Evolutionary conservation across 2,797 vertebrate species (phyloP).

Genomic region (Takifugu ocellatus): DNA sequence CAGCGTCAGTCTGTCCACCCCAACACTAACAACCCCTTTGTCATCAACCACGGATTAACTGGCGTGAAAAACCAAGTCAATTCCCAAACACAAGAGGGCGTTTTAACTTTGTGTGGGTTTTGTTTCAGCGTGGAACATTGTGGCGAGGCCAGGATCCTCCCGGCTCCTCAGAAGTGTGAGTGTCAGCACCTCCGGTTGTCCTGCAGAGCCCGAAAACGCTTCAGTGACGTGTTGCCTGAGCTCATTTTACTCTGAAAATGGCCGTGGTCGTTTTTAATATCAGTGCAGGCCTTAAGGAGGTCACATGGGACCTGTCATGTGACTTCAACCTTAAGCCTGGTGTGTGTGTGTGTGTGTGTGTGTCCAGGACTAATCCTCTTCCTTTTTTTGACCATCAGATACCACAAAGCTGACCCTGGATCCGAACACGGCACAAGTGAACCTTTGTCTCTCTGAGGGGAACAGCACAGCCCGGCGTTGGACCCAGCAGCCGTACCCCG

Average conservation of each 20-base stretch:
- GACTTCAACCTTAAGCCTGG: too few species aligned
- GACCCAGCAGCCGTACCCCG: conserved; percentile 30
- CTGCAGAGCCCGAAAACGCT: too few species aligned
- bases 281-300: not conserved
- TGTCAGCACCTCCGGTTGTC: not conserved
- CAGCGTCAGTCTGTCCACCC: too few species aligned
- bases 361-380: too few species aligned
- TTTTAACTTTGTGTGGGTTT: conserved; percentile 10
- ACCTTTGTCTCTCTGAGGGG: conserved; percentile 44
- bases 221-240: too few species aligned
- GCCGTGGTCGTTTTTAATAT: too few species aligned
- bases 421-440: conserved; percentile 60
- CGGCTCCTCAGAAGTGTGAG: conserved; percentile 67
- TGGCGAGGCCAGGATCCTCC: conserved; percentile 49
- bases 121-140: conserved; percentile 56
- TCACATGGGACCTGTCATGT: too few species aligned
- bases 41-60: too few species aligned
- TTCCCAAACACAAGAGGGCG: not conserved
- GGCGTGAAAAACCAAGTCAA: too few species aligned
- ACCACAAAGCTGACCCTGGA: conserved; percentile 48
- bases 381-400: conserved; percentile 33
- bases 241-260: not conserved
- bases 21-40: too few species aligned
- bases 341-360: too few species aligned
- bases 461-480: conserved; percentile 43